phyloP scores from a whole-genome alignment of 2,797 vertebrate genomes.

The Hyperoplus immaculatus region DNA sequence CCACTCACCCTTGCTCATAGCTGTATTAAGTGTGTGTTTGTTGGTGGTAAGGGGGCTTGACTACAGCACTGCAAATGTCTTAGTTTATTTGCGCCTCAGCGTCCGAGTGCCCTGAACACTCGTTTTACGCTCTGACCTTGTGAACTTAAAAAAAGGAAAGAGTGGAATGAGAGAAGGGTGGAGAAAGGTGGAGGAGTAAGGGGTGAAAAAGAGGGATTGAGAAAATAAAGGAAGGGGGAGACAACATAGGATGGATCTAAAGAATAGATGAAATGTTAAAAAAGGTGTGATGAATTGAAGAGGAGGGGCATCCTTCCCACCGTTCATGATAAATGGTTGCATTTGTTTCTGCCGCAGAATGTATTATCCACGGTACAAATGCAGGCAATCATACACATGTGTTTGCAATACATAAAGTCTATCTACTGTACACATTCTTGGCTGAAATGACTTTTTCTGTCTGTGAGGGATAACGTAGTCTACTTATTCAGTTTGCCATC shows the following conservation, averaged over 20 bases:
- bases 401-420: conserved; percentile 9
- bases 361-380: conserved; percentile 10
- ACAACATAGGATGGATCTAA: background rate
- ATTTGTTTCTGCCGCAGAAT: conserved; percentile 40
- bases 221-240: background rate
- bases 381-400: background rate
- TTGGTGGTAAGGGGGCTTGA: conserved; percentile 16
- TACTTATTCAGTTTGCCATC: conserved; percentile 29
- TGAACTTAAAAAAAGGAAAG: conserved; percentile 53
- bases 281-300: background rate
- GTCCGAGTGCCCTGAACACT: conserved; percentile 39
- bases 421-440: conserved; percentile 22
- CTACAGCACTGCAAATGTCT: conserved; percentile 49
- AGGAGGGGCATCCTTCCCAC: background rate
- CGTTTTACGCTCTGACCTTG: conserved; percentile 45
- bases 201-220: background rate
- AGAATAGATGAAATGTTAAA: background rate
- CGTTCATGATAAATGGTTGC: conserved; percentile 25
- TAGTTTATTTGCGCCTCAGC: conserved; percentile 51
- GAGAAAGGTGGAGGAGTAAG: conserved; percentile 26
- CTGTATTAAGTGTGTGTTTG: conserved; percentile 22
- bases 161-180: conserved; percentile 17
- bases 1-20: conserved; percentile 2
- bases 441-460: conserved; percentile 50
- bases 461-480: conserved; percentile 37